A percentile compares a stretch with the other conserved stretches of the same genome.
Evolutionary conservation across 2,797 vertebrate genomes (phyloP).

Genomic region (Gallinago solitaria): DNA sequence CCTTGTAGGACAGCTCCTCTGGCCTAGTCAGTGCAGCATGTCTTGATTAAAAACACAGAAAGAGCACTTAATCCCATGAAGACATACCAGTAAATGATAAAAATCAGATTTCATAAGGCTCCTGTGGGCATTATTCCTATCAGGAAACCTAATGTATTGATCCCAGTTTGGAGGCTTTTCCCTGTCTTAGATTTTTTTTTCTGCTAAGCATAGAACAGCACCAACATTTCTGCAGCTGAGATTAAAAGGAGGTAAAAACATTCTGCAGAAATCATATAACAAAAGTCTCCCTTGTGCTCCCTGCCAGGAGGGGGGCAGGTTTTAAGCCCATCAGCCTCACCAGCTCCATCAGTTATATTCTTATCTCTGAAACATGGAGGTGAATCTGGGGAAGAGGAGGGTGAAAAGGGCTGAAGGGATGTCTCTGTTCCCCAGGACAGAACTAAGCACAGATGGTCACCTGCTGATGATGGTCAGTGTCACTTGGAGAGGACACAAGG

Average conservation of each 20-base stretch:
- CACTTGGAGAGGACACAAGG: background rate
- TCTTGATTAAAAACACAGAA: conserved; percentile 70
- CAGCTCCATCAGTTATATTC: background rate
- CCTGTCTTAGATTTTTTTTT: background rate
- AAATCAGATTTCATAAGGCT: background rate
- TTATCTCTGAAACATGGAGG: rapidly evolving
- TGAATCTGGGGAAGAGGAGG: background rate
- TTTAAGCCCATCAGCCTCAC: background rate
- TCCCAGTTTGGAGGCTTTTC: background rate
- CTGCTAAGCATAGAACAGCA: background rate
- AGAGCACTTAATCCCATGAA: background rate
- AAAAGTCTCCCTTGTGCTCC: background rate
- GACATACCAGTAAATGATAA: background rate
- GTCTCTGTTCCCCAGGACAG: background rate
- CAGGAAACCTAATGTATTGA: background rate
- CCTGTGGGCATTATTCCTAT: background rate
- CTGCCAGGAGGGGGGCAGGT: background rate
- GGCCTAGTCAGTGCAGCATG: conserved; percentile 89
- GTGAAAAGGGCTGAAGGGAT: background rate
- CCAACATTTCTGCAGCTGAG: background rate
- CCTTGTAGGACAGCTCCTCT: conserved; percentile 88
- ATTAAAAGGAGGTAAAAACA: background rate
- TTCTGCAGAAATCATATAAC: background rate
- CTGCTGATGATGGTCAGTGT: background rate
- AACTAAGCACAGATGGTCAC: background rate